Evolutionary conservation across 2,888 invertebrate genomes (phyloP).

Genomic region (Linhomoeus sp.): DNA sequence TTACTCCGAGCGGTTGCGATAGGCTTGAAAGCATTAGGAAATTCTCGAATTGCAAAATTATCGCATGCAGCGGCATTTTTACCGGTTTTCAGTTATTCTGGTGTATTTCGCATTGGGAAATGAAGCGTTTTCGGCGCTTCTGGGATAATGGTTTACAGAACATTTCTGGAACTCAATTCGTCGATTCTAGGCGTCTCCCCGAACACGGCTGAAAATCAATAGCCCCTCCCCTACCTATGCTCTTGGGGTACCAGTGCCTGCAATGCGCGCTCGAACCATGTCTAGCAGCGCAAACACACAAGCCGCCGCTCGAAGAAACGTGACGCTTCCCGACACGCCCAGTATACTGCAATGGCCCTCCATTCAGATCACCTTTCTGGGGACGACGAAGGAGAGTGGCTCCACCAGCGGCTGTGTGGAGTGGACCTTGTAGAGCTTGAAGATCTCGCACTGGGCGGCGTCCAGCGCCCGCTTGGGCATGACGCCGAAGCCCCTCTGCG

Average conservation of each 20-base stretch:
- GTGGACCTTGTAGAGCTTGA: slow-evolving; percentile 82
- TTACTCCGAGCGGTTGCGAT: too few relatives aligned
- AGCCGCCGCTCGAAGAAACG: not conserved
- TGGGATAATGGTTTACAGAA: too few relatives aligned
- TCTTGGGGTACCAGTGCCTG: not conserved
- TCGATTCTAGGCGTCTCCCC: too few relatives aligned
- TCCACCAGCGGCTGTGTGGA: slow-evolving; percentile 47
- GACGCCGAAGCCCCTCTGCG: slow-evolving; percentile 66
- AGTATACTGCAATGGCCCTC: too few relatives aligned
- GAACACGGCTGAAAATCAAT: too few relatives aligned
- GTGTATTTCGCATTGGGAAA: too few relatives aligned
- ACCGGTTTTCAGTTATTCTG: too few relatives aligned
- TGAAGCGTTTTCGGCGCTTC: too few relatives aligned
- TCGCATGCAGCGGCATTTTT: not conserved
- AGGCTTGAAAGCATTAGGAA: too few relatives aligned
- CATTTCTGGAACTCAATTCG: too few relatives aligned
- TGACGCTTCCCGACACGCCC: too few relatives aligned
- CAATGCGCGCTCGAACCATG: not conserved
- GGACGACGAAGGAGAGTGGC: slow-evolving; percentile 91
- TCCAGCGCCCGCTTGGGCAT: slow-evolving; percentile 96
- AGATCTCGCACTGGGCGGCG: slow-evolving; percentile 74
- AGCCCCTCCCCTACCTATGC: too few relatives aligned
- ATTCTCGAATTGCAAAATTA: slow-evolving; percentile 1
- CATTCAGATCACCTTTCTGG: slow-evolving; percentile 49
- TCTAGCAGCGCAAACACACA: not conserved